These are phyloP conservation scores for Arrhamphus sclerolepis DNA, from an alignment of 2,797 vertebrate genomes.

Conservation along the genomic window DNA sequence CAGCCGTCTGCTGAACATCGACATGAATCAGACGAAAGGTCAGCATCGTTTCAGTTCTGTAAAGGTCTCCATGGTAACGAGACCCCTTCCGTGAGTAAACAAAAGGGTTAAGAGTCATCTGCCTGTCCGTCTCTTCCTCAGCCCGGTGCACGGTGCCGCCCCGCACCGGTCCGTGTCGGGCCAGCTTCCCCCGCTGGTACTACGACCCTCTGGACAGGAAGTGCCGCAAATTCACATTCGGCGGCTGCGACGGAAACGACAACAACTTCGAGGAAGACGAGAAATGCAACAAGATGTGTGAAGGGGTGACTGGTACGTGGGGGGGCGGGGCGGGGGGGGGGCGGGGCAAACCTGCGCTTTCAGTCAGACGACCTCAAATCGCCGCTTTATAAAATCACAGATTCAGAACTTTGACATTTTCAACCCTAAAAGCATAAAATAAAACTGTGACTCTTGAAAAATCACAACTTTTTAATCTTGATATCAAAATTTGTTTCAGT, in stretches of 20 bases:
- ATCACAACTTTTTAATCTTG: too few species aligned
- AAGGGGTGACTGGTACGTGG: conserved; percentile 83
- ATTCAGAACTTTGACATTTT: too few species aligned
- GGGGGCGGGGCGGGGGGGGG: not conserved
- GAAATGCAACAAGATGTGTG: conserved; percentile 80
- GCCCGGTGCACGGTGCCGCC: conserved; percentile 87
- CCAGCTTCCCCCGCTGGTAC: conserved; percentile 85
- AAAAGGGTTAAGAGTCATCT: too few species aligned
- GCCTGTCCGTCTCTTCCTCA: conserved; percentile 47
- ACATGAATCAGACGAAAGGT: conserved; percentile 65
- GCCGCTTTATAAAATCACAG: too few species aligned
- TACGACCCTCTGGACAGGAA: conserved; percentile 83
- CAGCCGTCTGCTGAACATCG: conserved; percentile 57
- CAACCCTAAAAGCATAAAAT: too few species aligned
- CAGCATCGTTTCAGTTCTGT: not conserved
- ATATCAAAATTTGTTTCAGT: too few species aligned
- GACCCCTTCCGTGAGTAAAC: not conserved
- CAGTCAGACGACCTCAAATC: too few species aligned
- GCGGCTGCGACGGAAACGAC: conserved; percentile 86
- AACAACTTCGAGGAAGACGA: conserved; percentile 87
- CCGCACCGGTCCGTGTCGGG: conserved; percentile 82
- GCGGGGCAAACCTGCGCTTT: too few species aligned
- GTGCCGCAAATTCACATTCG: conserved; percentile 88
- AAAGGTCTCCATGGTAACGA: not conserved
- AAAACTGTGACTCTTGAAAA: too few species aligned